phyloP scores from a whole-genome alignment of 2,888 invertebrate genomes.

The Stenchaetothrips biformis region DNA sequence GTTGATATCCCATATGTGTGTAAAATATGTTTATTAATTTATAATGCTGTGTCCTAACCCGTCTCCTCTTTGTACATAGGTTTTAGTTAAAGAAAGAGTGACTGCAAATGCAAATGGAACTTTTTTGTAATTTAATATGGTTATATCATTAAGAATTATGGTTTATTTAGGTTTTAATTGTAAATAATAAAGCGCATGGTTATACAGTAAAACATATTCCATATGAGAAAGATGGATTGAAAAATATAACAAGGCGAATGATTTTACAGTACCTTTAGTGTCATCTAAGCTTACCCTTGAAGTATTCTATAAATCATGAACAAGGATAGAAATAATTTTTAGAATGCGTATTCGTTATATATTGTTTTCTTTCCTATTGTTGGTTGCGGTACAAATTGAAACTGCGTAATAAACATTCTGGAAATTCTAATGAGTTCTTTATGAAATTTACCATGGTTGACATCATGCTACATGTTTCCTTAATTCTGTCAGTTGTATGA shows the following conservation, averaged over 20 bases:
- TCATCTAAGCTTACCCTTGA: slow-evolving; percentile 2
- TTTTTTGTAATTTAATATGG: slow-evolving; percentile 24
- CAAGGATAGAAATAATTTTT: slow-evolving; percentile 8
- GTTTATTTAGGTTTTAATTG: slow-evolving; percentile 18
- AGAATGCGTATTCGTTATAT: neutral
- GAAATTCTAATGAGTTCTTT: slow-evolving; percentile 9
- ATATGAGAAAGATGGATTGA: slow-evolving; percentile 4
- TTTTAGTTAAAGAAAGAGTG: neutral
- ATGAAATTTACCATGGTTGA: neutral
- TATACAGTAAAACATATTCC: slow-evolving; percentile 24
- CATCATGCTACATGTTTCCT: neutral
- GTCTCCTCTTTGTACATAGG: slow-evolving; percentile 14
- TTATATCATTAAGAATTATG: slow-evolving; percentile 6
- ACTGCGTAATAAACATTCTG: slow-evolving; percentile 15
- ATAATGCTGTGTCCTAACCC: slow-evolving; percentile 7
- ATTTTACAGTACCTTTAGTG: slow-evolving; percentile 4
- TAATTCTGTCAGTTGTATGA: neutral
- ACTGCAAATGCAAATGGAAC: neutral
- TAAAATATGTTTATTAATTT: slow-evolving; percentile 19
- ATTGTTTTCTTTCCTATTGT: neutral
- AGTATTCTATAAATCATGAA: slow-evolving; percentile 14
- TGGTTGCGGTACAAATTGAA: slow-evolving; percentile 14
- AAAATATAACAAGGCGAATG: slow-evolving; percentile 4
- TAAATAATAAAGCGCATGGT: slow-evolving; percentile 6
- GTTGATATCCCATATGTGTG: slow-evolving; percentile 11